These are phyloP conservation scores for Mactra quadrangularis DNA, from an alignment of 1,140 invertebrate species.

Conservation along the genomic window DNA sequence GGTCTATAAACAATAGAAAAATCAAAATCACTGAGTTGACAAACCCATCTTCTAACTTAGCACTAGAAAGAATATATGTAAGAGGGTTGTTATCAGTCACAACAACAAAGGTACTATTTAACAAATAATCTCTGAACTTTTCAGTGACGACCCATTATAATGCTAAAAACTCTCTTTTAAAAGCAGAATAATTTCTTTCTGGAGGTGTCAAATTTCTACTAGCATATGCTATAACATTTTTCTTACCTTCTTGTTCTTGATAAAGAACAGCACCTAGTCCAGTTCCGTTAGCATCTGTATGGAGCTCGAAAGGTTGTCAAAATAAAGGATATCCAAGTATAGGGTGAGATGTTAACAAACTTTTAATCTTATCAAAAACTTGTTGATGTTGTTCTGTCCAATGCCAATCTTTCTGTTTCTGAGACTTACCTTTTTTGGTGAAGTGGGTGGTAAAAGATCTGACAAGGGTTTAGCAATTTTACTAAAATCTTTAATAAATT, in stretches of 20 bases:
- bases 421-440: neutral
- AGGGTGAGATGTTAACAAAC: neutral
- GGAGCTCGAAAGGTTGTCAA: constrained; percentile 6
- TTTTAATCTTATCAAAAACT: neutral
- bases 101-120: neutral
- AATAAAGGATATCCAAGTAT: constrained; percentile 4
- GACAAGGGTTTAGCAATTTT: neutral
- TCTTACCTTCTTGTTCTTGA: constrained; percentile 36
- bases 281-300: constrained; percentile 1
- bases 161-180: constrained; percentile 27
- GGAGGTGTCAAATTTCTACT: neutral
- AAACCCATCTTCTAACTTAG: constrained; percentile 40
- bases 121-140: constrained; percentile 19
- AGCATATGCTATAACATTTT: constrained; percentile 20
- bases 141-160: constrained; percentile 19
- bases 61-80: constrained; percentile 4
- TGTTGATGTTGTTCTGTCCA: neutral
- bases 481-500: constrained; percentile 20
- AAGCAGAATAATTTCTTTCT: constrained; percentile 3
- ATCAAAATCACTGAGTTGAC: constrained; percentile 14
- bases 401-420: neutral
- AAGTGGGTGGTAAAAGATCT: constrained; percentile 8
- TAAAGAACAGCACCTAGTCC: constrained; percentile 18
- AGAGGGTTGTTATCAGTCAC: constrained; percentile 25
- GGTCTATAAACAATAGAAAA: constrained; percentile 31